Evolutionary conservation across 1,140 invertebrate genomes (phyloP).

Genomic region (Drosophila baimaii): DNA sequence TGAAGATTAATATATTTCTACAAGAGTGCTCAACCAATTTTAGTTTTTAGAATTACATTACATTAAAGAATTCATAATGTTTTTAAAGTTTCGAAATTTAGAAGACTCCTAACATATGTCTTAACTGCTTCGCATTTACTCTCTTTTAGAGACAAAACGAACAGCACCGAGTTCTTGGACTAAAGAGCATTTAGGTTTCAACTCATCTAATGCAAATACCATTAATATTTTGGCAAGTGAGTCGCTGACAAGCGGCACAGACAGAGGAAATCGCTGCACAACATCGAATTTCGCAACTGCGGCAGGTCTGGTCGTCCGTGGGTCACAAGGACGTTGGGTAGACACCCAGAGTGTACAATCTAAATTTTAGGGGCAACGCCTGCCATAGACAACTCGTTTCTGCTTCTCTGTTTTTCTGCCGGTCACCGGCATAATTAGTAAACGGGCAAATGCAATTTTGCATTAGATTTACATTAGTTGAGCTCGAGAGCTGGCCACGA

Average conservation of each 20-base stretch:
- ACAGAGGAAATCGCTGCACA: constrained; percentile 22
- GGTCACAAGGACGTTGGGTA: constrained; percentile 69
- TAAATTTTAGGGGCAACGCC: constrained; percentile 48
- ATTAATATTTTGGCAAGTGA: constrained; percentile 13
- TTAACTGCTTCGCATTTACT: not conserved
- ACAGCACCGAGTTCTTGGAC: not conserved
- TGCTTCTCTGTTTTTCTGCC: constrained; percentile 8
- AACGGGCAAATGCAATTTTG: constrained; percentile 43
- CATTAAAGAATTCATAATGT: no score
- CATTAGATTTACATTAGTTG: constrained; percentile 37
- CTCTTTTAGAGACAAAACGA: no score
- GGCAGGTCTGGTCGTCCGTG: constrained; percentile 43
- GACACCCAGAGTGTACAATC: constrained; percentile 52
- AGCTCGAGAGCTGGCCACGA: constrained; percentile 1
- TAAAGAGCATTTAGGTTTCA: constrained; percentile 37
- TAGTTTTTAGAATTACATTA: no score
- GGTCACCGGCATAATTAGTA: constrained; percentile 60
- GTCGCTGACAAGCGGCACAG: not conserved
- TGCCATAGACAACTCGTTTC: constrained; percentile 35
- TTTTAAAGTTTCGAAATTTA: no score
- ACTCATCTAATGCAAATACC: not conserved
- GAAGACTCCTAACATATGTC: no score
- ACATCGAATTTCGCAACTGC: constrained; percentile 53
- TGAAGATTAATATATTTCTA: no score
- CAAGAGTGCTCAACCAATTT: no score